Conservation (phyloP, 2,113 vertebrate species). For the Elgaria multicarinata region DNA sequence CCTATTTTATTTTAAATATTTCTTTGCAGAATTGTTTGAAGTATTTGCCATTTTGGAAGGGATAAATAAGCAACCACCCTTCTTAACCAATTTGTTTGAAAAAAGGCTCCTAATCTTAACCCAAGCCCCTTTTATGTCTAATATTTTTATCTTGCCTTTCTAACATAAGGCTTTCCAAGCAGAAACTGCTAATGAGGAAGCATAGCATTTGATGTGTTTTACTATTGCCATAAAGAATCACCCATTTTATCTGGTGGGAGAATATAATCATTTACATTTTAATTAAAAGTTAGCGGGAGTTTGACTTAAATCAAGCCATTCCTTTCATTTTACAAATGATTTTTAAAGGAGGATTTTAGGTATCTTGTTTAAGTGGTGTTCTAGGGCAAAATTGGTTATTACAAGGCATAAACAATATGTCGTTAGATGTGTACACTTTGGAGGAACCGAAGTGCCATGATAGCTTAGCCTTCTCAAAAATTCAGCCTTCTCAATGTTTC, state of each 20-base stretch:
- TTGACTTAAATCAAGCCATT: slow-evolving; percentile 3
- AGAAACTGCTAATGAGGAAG: neutral
- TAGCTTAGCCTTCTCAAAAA: neutral
- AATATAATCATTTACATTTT: slow-evolving; percentile 25
- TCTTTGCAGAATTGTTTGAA: neutral
- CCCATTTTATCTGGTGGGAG: neutral
- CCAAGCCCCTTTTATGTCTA: neutral
- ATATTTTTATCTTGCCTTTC: neutral
- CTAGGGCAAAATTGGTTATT: neutral
- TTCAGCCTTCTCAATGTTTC: neutral
- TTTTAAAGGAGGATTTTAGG: slow-evolving; percentile 13
- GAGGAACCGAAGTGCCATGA: slow-evolving; percentile 39
- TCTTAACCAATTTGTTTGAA: neutral
- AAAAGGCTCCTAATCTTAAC: neutral
- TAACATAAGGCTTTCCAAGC: neutral
- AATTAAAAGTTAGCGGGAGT: neutral
- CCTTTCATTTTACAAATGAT: neutral
- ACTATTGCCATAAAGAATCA: neutral
- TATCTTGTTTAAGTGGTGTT: neutral
- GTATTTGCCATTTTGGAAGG: neutral
- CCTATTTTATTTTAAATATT: neutral
- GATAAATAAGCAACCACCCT: too few relatives aligned
- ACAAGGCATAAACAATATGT: slow-evolving; percentile 36
- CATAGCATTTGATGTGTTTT: neutral
- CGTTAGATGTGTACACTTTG: neutral